phyloP scores from a whole-genome alignment of 2,113 vertebrate species.

The Pagrus major region DNA sequence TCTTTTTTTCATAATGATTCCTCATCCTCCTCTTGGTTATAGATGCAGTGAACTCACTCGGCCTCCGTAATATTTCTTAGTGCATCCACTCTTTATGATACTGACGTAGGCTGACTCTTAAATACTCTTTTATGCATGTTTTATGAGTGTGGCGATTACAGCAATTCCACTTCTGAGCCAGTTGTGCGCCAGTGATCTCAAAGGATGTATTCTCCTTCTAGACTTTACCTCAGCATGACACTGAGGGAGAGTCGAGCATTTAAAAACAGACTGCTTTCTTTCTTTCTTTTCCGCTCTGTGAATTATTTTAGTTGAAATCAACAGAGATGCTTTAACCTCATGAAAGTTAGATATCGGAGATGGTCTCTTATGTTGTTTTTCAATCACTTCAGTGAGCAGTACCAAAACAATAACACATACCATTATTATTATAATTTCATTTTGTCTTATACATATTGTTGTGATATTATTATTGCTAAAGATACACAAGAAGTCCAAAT shows the following conservation, averaged over 20 bases:
- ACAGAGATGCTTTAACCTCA: neutral
- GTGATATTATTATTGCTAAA: neutral
- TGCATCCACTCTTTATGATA: constrained; percentile 66
- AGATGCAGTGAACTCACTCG: constrained; percentile 54
- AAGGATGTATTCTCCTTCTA: constrained; percentile 39
- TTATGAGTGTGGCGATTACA: constrained; percentile 76
- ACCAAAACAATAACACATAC: neutral
- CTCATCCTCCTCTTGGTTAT: constrained; percentile 45
- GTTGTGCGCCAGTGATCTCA: constrained; percentile 65
- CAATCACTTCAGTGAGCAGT: neutral
- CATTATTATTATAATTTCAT: neutral
- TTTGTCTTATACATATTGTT: neutral
- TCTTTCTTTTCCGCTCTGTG: neutral
- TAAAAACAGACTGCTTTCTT: neutral
- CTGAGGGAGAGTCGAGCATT: constrained; percentile 12
- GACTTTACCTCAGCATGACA: constrained; percentile 50
- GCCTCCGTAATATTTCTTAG: constrained; percentile 72
- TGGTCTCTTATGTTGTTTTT: neutral
- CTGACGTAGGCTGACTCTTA: constrained; percentile 73
- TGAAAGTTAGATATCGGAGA: neutral
- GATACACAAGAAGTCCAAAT: too few species aligned
- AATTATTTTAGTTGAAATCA: neutral
- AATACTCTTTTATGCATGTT: constrained; percentile 75
- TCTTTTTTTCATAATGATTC: constrained; percentile 22
- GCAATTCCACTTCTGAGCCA: constrained; percentile 73